A percentile compares a stretch with the other conserved stretches of the same genome.
These are phyloP conservation scores for Scaptodrosophila latifasciaeformis DNA, from an alignment of 2,888 invertebrate species.

Conservation along the genomic window DNA sequence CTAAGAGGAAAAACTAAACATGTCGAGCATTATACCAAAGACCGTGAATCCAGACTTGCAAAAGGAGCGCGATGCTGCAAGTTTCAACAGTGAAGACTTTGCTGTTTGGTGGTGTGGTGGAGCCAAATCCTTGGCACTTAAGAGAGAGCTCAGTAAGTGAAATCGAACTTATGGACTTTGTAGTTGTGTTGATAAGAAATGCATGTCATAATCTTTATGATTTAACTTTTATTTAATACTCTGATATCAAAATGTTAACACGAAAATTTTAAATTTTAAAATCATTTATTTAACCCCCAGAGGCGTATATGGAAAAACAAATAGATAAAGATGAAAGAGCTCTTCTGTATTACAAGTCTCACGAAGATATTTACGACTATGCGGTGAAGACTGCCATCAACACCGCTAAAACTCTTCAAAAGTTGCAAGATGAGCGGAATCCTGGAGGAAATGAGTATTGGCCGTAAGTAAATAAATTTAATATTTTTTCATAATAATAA, in stretches of 20 bases:
- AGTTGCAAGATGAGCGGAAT: slow-evolving; percentile 81
- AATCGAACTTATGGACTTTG: background rate
- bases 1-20: too few relatives aligned
- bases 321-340: slow-evolving; percentile 24
- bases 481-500: background rate
- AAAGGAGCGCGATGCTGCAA: slow-evolving; percentile 83
- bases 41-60: slow-evolving; percentile 81
- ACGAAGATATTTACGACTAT: slow-evolving; percentile 59
- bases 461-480: slow-evolving; percentile 54
- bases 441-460: slow-evolving; percentile 67
- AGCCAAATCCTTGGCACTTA: slow-evolving; percentile 75
- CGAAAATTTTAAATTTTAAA: background rate
- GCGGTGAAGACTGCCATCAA: slow-evolving; percentile 52
- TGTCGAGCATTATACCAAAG: too few relatives aligned
- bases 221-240: too few relatives aligned
- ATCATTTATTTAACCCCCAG: slow-evolving; percentile 12
- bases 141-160: slow-evolving; percentile 46
- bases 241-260: background rate
- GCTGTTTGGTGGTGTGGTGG: slow-evolving; percentile 86
- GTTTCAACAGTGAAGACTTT: slow-evolving; percentile 83
- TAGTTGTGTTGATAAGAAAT: background rate
- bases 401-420: slow-evolving; percentile 82
- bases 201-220: too few relatives aligned
- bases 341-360: slow-evolving; percentile 46
- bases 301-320: slow-evolving; percentile 41